Conservation (phyloP, 64 coral and sea anemone species). For the Stylophora pistillata region DNA sequence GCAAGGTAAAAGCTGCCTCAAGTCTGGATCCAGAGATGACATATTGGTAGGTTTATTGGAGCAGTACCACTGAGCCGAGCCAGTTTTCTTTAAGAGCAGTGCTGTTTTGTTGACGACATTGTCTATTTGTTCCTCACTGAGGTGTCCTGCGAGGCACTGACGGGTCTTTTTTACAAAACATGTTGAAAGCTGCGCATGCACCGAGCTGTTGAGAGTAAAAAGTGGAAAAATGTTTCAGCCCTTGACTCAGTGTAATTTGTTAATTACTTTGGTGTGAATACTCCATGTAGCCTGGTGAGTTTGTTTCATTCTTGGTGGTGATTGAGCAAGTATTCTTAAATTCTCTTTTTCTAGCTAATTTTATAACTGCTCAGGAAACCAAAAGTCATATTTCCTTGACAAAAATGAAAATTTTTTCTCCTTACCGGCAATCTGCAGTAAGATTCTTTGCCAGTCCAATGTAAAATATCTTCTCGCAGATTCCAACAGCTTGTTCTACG, state of each 20-base stretch:
- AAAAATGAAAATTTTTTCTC: neutral
- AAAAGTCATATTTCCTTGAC: neutral
- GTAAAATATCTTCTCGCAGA: slow-evolving; percentile 28
- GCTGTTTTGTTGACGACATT: neutral
- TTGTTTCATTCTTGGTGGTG: too few species aligned
- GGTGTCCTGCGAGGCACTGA: slow-evolving; percentile 6
- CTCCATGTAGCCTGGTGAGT: too few species aligned
- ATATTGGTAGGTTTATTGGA: slow-evolving; percentile 12
- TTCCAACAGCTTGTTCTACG: slow-evolving; percentile 5
- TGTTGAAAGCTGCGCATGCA: neutral
- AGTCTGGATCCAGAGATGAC: neutral
- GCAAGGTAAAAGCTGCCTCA: neutral
- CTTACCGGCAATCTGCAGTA: slow-evolving; percentile 6
- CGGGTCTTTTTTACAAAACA: neutral
- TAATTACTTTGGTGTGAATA: too few species aligned
- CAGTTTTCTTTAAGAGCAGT: neutral
- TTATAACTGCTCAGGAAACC: too few species aligned
- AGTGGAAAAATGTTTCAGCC: too few species aligned
- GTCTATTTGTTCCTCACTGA: neutral
- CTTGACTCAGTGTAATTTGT: too few species aligned
- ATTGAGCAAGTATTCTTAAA: too few species aligned
- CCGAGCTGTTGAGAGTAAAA: neutral
- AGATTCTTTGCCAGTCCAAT: neutral
- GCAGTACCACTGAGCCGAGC: slow-evolving; percentile 26
- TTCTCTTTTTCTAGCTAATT: too few species aligned